Evolutionary conservation across 2,888 invertebrate species (phyloP), one percentile per base, ranked within the genome.

Genomic region (Rugalucina vietnamica): DNA sequence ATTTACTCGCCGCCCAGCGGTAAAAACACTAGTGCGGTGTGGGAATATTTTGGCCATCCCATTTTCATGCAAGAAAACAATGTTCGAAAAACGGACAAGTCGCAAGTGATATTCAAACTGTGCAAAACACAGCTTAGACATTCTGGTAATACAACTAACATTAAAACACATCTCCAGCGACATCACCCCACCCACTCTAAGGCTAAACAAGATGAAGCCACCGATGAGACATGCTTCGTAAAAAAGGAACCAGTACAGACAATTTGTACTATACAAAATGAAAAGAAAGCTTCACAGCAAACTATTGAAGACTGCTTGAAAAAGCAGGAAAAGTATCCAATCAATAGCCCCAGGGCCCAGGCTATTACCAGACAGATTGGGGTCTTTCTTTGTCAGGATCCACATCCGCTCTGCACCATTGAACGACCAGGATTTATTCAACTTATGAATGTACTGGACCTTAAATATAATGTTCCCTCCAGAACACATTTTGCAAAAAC

Each of bases 241-340:
- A 57, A 57, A 57, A n/a, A 27, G 29, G 29, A 57, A 43, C 18
- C 43, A 43, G 43, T 43, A 24, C 24, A 10, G 27, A 57, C 24
- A 57, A 57, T 29, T 27, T 27, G 27, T 57, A 29, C 29, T 10
- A 29, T 29, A 29, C 29, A 27, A 57, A 57, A 57, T 57, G 29
- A 57, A 57, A 57, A 57, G 57, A 57, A 57, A 14, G 57, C 57
- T 5, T 57, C 57, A 3, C 57, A 57, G 29, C 57, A 57, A 57
- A 57, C 57, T 29, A 24, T 57, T 10, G 5, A 10, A 57, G 14
- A 57, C 5, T 57, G 57, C 29, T 5, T 57, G 57, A 57, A 57
- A 57, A 57, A 57, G 57, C 57, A 57, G 57, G 57, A 57, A 57
- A 57, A 57, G 29, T 57, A 57, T 14, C 57, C 57, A 27, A 57